Evolutionary conservation across 2,888 invertebrate genomes (phyloP), one percentile per base, ranked within the genome.

Genomic region (Andrena minutula): DNA sequence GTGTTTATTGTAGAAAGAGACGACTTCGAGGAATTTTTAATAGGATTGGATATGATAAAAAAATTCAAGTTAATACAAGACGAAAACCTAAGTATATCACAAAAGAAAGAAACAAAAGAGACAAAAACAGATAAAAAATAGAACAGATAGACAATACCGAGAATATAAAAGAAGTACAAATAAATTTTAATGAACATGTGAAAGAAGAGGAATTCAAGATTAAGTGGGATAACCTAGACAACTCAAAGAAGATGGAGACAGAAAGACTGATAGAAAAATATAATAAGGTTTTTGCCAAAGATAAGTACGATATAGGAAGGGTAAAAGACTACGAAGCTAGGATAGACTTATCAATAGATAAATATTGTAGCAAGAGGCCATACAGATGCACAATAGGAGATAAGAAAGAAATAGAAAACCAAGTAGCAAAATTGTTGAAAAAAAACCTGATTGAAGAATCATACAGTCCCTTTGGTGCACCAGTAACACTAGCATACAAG

Each of bases 211-310:
- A 69, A 12, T 69, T 56, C 41, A 12, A 58, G 2, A 35, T 16
- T 6, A 35, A 23, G 2, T 23, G 41, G 23, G 69, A 69, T 6
- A 56, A 69, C 26, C 26, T 69, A 16, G 58, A 69, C 20, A 20
- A 10, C 3, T 0, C 32, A 2, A 32, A 56, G 53, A 69, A 41
- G 16, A 47, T 12, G 3, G 16, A 47, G 16, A 47, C 12, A 53
- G 47, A 73, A 41, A 56, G 56, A 58, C 8, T 76, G 12, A 75
- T 80, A 68, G 56, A 81, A 60, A 80, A 85, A 71, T 78, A 86
- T 58, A 79, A 79, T 41, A n/a, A 60, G 32, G 26, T 83, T 0
- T 87, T 86, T 83, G 81, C 41, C 10, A 47, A 26, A 23, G 81
- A 86, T 32, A 78, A 80, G 74, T 83, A 79, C 28, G 87, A 30